Base-by-base conservation (phyloP, 2,797 vertebrate genomes). In the Cuniculus paca region DNA sequence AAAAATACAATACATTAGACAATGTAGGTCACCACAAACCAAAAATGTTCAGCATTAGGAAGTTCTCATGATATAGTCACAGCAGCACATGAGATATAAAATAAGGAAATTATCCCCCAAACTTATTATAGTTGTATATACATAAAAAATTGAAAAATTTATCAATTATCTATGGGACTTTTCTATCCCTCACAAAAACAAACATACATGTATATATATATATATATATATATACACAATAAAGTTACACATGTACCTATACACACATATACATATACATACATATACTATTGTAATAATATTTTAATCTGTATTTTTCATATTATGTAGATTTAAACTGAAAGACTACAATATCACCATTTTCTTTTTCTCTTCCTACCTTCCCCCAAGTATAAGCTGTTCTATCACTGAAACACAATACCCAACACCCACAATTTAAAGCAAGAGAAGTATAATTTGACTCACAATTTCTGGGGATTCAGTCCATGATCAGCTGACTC, bases 141-240 rank as follows among this genome's bases (percentile, higher is more conserved):
- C 20, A 61, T 75, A 56, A 93, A 78, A 77, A 60, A 94, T 54
- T 56, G 36, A 88, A 88, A 86, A 52, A 75, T 82, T 65, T 36
- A 36, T 70, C 68, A 60, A 2, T 72, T 70, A 80, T 83, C 74
- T 10, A 60, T 8, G 22, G 20, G 54, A 20, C 8, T 56, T 56
- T 56, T 63, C 36, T 36, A 63, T 6, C 74, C 17, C 8, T 20
- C n/a, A 31, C 14, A 39, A 5, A 89, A 34, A 50, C 61, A 70
- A 22, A 48, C 16, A 48, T 26, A 56, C 5, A 31, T 31, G 50
- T 11, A 74, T 42, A 31, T 16, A 52, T 6, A 19, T 4, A 72
- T 56, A 22, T 22, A 77, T 24, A 80, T n/a, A 86, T 39, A 39
- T 14, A 50, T 11, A 17, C 6, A 86, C 54, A 54, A 52, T 52